Conservation (phyloP, 2,888 invertebrate species). For the Augiades crinisus region DNA sequence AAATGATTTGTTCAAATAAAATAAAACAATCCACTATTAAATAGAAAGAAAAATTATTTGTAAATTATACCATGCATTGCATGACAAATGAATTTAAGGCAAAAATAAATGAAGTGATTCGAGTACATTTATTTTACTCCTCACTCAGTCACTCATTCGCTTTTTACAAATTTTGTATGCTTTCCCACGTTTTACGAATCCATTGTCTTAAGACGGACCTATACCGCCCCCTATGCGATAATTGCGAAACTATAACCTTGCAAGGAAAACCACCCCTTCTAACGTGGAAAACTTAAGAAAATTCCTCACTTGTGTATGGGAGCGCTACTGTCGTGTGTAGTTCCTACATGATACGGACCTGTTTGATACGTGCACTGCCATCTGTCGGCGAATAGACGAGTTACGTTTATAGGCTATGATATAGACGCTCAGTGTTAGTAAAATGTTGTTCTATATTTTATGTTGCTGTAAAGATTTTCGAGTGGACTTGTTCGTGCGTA, state of each 20-base stretch:
- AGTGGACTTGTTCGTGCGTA: conserved; percentile 24
- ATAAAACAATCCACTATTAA: too few relatives aligned
- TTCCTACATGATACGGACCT: conserved; percentile 41
- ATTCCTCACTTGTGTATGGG: conserved; percentile 49
- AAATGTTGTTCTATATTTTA: conserved; percentile 29
- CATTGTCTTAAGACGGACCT: too few relatives aligned
- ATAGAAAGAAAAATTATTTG: too few relatives aligned
- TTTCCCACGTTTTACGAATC: too few relatives aligned
- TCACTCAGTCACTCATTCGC: too few relatives aligned
- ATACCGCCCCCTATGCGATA: conserved; percentile 68
- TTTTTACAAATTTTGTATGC: too few relatives aligned
- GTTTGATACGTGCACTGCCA: conserved; percentile 46
- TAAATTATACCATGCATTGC: too few relatives aligned
- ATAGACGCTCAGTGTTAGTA: conserved; percentile 25
- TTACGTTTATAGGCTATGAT: conserved; percentile 29
- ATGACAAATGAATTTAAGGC: too few relatives aligned
- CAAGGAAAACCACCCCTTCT: conserved; percentile 51
- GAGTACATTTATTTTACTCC: too few relatives aligned
- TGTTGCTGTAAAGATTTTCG: conserved; percentile 28
- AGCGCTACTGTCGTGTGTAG: conserved; percentile 46
- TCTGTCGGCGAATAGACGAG: conserved; percentile 63
- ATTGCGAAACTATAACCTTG: conserved; percentile 60
- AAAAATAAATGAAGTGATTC: too few relatives aligned
- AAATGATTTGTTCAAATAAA: too few relatives aligned
- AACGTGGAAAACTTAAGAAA: conserved; percentile 68